Evolutionary conservation across 2,113 vertebrate genomes (phyloP).

Genomic region (Seriola dumerili): DNA sequence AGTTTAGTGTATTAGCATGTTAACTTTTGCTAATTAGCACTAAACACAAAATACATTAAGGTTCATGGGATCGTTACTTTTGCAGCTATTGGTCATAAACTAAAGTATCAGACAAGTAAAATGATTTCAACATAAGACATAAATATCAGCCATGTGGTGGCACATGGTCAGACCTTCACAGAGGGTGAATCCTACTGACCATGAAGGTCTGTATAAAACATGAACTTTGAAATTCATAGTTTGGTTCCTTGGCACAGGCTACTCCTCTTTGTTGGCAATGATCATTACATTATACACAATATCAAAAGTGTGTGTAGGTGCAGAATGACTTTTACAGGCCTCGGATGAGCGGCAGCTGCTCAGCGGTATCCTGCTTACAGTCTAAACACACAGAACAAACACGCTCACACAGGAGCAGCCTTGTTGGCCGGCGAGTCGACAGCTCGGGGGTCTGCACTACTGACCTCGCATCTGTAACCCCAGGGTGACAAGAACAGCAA

Average conservation of each 20-base stretch:
- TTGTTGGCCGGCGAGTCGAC: constrained; percentile 40
- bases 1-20: not conserved
- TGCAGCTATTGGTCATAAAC: too few relatives aligned
- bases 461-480: constrained; percentile 38
- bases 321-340: constrained; percentile 47
- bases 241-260: not conserved
- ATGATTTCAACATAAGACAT: not conserved
- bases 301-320: constrained; percentile 37
- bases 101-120: too few relatives aligned
- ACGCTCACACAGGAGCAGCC: constrained; percentile 53
- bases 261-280: not conserved
- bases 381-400: constrained; percentile 71
- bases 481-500: constrained; percentile 16
- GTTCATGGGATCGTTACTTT: too few relatives aligned
- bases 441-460: constrained; percentile 28
- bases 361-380: constrained; percentile 62
- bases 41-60: too few relatives aligned
- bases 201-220: too few relatives aligned
- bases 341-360: constrained; percentile 68
- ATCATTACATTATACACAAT: not conserved
- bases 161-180: too few relatives aligned
- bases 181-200: too few relatives aligned
- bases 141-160: not conserved
- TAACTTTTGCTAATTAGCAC: not conserved
- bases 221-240: not conserved